Evolutionary conservation across 2,888 invertebrate species (phyloP), one percentile per base, ranked within the genome.

Genomic region (Aleiodes testaceus): DNA sequence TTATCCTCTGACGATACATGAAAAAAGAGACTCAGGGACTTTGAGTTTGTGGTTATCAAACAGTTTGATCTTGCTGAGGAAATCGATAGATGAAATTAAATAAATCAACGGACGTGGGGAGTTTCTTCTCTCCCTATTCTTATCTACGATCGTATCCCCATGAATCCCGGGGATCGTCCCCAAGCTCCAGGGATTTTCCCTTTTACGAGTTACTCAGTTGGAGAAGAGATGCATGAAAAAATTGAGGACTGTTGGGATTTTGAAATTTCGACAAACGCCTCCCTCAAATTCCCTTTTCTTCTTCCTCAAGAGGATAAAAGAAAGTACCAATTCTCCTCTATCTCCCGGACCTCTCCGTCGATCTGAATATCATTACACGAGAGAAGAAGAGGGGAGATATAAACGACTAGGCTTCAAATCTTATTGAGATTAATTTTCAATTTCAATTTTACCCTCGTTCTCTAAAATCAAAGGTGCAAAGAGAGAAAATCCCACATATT

Each of bases 51-150:
- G 69, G 59, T 72, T 69, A 74, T 75, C 75, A 71, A 42, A 47
- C 66, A 47, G n/a, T 22, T 42, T 20, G 22, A 65, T 52, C 45
- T 45, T 36, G 49, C 36, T 30, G 18, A 59, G 42, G 42, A 80
- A 82, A 82, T 79, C 79, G 76, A 75, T 70, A 75, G 77, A 75
- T 76, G 76, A 82, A 82, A 84, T 84, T 83, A 80, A 83, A 84
- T 84, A 83, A 84, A 84, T 83, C 82, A 81, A 14, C 26, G 7
- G 30, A 61, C 12, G 47, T 16, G 14, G 36, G 22, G 36, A 64
- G 47, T 65, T 20, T 47, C 20, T 45, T 44, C 65, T 20, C 30
- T 59, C 14, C 26, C 36, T 22, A 6, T 26, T 73, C 75, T 78
- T 79, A 82, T 84, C 81, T 81, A 75, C 69, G 74, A 74, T 77